Conservation (phyloP, 2,888 invertebrate species). For the Agrochola lychnidis region DNA sequence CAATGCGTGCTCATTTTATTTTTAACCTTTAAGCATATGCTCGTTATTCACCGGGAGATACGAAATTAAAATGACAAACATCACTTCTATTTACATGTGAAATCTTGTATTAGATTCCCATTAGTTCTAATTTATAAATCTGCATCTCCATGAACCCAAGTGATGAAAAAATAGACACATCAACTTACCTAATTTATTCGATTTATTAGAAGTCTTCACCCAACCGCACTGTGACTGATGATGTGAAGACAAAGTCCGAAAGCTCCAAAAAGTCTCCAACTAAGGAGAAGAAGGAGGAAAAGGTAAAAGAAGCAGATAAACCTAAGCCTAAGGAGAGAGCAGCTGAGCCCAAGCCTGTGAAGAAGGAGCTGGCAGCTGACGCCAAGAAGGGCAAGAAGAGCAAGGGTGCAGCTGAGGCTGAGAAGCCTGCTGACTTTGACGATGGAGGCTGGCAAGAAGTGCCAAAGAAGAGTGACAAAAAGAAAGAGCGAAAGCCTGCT, state of each 20-base stretch:
- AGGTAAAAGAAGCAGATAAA: slow-evolving; percentile 87
- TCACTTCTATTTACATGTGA: slow-evolving; percentile 20
- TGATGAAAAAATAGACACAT: slow-evolving; percentile 22
- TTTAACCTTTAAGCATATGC: slow-evolving; percentile 87
- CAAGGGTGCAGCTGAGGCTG: slow-evolving; percentile 88
- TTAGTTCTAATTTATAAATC: slow-evolving; percentile 57
- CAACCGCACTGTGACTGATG: slow-evolving; percentile 91
- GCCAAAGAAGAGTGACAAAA: slow-evolving; percentile 93
- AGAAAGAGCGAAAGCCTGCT: slow-evolving; percentile 91
- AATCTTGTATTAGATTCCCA: slow-evolving; percentile 17
- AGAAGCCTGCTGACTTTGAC: slow-evolving; percentile 94
- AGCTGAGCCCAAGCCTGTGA: slow-evolving; percentile 79
- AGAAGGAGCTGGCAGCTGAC: slow-evolving; percentile 84
- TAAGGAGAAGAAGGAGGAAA: slow-evolving; percentile 91
- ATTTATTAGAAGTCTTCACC: slow-evolving; percentile 91
- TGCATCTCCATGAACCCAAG: slow-evolving; percentile 11
- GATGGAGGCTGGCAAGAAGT: slow-evolving; percentile 95
- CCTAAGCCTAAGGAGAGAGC: slow-evolving; percentile 86
- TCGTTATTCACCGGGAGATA: slow-evolving; percentile 75
- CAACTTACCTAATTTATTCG: slow-evolving; percentile 20
- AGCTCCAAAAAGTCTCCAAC: slow-evolving; percentile 90
- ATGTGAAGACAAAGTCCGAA: slow-evolving; percentile 91
- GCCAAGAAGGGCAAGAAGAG: slow-evolving; percentile 91
- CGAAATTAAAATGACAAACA: slow-evolving; percentile 51
- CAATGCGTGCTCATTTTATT: slow-evolving; percentile 87